phyloP scores from a whole-genome alignment of 2,113 vertebrate species.

The Onychorhynchus coronatus region DNA sequence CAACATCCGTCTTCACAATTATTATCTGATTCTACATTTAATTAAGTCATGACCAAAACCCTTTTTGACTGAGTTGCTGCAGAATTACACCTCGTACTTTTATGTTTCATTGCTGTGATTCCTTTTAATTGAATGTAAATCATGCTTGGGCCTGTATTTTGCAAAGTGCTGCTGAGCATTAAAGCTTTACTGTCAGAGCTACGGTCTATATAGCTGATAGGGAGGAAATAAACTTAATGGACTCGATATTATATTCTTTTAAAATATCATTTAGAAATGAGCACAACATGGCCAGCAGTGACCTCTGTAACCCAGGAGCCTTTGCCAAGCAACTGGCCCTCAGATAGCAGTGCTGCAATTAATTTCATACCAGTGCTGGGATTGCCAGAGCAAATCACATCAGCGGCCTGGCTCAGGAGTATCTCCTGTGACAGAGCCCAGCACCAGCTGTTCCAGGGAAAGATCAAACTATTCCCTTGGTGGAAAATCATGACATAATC shows the following conservation, averaged over 20 bases:
- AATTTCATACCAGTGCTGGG: background rate
- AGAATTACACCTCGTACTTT: background rate
- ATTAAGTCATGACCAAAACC: background rate
- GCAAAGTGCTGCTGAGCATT: background rate
- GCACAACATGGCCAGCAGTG: background rate
- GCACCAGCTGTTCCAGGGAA: slow-evolving; percentile 9
- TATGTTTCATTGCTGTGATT: background rate
- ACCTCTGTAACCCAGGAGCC: background rate
- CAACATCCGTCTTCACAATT: background rate
- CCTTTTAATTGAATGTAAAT: slow-evolving; percentile 24
- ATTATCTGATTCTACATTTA: slow-evolving; percentile 2
- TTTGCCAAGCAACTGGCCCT: background rate
- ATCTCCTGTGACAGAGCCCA: background rate
- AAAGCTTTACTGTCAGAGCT: background rate
- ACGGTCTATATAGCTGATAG: background rate
- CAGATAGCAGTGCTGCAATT: background rate
- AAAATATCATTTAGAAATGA: background rate
- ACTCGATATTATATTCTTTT: background rate
- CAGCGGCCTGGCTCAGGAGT: background rate
- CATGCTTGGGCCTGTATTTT: background rate
- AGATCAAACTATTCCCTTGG: slow-evolving; percentile 6
- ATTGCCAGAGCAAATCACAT: slow-evolving; percentile 7
- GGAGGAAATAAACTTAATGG: slow-evolving; percentile 8
- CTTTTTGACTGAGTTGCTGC: slow-evolving; percentile 12
- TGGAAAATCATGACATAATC: background rate